phyloP scores from a whole-genome alignment of 2,797 vertebrate species.

The Emydoidea blandingii region DNA sequence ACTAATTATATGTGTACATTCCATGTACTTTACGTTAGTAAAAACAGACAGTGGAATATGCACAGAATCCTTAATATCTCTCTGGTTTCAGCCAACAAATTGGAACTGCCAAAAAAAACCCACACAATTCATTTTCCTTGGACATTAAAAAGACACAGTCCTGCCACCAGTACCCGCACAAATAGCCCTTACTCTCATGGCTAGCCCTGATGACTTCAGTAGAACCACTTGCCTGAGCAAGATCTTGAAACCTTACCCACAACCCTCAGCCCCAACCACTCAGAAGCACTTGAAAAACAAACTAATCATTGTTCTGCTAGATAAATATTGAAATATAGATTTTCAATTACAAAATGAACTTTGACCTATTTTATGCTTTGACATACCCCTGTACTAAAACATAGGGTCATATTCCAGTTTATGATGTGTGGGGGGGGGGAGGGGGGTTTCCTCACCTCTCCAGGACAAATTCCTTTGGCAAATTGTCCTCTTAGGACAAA shows the following conservation, averaged over 20 bases:
- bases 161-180: neutral
- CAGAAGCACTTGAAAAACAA: slow-evolving; percentile 8
- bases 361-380: slow-evolving; percentile 70
- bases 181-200: neutral
- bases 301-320: slow-evolving; percentile 57
- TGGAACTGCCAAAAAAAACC: neutral
- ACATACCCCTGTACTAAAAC: slow-evolving; percentile 27
- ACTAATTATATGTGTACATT: neutral
- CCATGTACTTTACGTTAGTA: neutral
- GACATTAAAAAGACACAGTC: neutral
- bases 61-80: accelerated
- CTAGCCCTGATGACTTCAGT: accelerated
- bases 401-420: slow-evolving; percentile 26
- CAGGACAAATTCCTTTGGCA: neutral
- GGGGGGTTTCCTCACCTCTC: neutral
- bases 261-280: neutral
- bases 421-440: accelerated
- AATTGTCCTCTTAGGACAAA: slow-evolving; percentile 56
- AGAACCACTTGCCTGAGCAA: neutral
- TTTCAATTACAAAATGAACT: slow-evolving; percentile 72
- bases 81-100: neutral
- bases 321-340: slow-evolving; percentile 61
- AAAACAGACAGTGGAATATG: neutral
- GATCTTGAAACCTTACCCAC: accelerated
- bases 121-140: neutral